A percentile compares a stretch with the other conserved stretches of the same genome.
These are phyloP conservation scores for Enteromius radiatus DNA, from an alignment of 2,797 vertebrate genomes.

Conservation along the genomic window DNA sequence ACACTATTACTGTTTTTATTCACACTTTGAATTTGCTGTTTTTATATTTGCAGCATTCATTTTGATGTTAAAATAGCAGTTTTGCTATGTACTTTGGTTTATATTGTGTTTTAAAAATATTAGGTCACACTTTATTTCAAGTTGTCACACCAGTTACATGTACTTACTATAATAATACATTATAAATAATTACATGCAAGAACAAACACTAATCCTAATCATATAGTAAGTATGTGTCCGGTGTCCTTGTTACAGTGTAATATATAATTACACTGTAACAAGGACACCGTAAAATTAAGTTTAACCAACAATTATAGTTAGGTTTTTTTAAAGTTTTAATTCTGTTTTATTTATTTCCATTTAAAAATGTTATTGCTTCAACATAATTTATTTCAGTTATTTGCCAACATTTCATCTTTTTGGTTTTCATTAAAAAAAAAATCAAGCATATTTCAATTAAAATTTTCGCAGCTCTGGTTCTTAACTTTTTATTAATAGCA, in stretches of 20 bases:
- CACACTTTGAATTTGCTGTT: not conserved
- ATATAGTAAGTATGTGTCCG: not conserved
- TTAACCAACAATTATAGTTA: not conserved
- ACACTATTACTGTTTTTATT: not conserved
- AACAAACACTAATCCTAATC: not conserved
- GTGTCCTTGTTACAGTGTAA: too few relatives aligned
- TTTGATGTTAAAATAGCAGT: not conserved
- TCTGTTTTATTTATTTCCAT: not conserved
- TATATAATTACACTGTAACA: not conserved
- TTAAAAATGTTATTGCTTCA: not conserved
- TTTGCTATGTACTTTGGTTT: not conserved
- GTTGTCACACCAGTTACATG: not conserved
- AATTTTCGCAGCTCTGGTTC: too few relatives aligned
- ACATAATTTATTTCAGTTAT: not conserved
- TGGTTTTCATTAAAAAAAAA: not conserved
- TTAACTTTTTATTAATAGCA: not conserved
- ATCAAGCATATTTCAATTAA: not conserved
- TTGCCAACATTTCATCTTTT: not conserved
- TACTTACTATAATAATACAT: not conserved
- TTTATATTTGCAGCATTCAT: not conserved
- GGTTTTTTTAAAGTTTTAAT: not conserved
- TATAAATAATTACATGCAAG: not conserved
- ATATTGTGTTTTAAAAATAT: not conserved
- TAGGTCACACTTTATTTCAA: not conserved
- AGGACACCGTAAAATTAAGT: not conserved